Base-by-base conservation (phyloP, 1,140 invertebrate species). In the Drosophila chauvacae region DNA sequence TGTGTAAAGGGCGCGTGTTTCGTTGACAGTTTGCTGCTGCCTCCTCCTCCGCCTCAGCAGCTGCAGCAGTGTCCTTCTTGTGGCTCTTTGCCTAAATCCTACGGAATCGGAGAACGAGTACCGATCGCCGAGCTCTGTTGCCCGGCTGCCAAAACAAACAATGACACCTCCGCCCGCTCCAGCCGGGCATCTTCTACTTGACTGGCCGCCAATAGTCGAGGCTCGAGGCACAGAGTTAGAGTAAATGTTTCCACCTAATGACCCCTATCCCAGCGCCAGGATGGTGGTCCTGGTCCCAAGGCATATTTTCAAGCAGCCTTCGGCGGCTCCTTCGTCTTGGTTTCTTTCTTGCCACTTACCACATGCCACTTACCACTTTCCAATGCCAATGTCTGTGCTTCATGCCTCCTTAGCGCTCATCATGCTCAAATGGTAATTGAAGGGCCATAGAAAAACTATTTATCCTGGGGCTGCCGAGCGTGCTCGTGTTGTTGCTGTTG, bases 381-480 rank as follows among this genome's bases (percentile, higher is more conserved):
- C 59, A 83, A 74, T 61, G 83, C 44, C 61, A 48, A 37, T 60
- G 45, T 70, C 76, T 87, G 69, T 80, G 68, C 70, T 68, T 64
- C 78, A 74, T 73, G 85, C 78, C 85, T 90, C 86, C 84, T 85
- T 77, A 90, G 79, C 79, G 86, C 86, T 90, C 82, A 90, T 90
- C 86, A 90, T 90, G 86, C 86, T 91, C 86, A 90, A 86, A 90
- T 90, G 86, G 81, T 90, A 91, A 90, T 90, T 90, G 87, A 90
- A 90, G 86, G 84, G 82, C 82, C 78, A 77, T 77, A 86, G 50
- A 86, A 77, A 90, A 90, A 90, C 85, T 90, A 90, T 90, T 90
- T 90, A 90, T 90, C 85, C 85, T 80, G 74, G 74, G 86, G 85
- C 85, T 90, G 48, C 81, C 74, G 78, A 85, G 77, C 81, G 74